Conservation (phyloP, 2,797 vertebrate genomes). For the Darevskia nairensis region DNA sequence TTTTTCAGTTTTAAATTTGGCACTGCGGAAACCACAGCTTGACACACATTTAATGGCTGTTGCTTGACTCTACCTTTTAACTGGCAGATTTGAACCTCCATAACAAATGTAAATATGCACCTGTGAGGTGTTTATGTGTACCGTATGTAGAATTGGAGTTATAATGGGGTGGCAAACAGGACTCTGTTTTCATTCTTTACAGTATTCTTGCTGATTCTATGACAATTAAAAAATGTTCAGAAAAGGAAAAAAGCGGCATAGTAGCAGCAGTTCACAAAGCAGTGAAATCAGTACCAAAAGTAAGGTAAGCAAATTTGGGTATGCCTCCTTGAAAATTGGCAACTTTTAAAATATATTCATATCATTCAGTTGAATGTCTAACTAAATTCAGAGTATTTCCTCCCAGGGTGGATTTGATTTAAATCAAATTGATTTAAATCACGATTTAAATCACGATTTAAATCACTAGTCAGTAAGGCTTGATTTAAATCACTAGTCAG, state of each 20-base stretch:
- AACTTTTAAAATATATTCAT: background rate
- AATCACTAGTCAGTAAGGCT: no score
- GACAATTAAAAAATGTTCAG: constrained; percentile 94
- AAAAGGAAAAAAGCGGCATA: constrained; percentile 97
- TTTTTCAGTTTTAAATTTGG: background rate
- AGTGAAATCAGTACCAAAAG: constrained; percentile 99
- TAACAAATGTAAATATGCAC: background rate
- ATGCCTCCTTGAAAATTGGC: background rate
- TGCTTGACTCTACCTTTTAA: background rate
- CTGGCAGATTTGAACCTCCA: background rate
- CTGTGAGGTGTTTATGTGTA: background rate
- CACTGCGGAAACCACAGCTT: background rate
- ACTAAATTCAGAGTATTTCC: background rate
- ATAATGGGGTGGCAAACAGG: background rate
- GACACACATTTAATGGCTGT: background rate
- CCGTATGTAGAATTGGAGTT: no score
- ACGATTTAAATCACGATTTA: no score
- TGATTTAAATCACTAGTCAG: no score
- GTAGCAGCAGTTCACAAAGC: constrained; percentile 98
- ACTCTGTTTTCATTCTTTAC: constrained; percentile 45
- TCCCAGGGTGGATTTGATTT: no score
- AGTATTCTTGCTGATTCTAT: constrained; percentile 63
- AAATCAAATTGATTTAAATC: no score
- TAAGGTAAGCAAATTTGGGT: constrained; percentile 82
- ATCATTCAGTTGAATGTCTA: background rate